phyloP scores from a whole-genome alignment of 2,113 vertebrate genomes.

The Mobula hypostoma region DNA sequence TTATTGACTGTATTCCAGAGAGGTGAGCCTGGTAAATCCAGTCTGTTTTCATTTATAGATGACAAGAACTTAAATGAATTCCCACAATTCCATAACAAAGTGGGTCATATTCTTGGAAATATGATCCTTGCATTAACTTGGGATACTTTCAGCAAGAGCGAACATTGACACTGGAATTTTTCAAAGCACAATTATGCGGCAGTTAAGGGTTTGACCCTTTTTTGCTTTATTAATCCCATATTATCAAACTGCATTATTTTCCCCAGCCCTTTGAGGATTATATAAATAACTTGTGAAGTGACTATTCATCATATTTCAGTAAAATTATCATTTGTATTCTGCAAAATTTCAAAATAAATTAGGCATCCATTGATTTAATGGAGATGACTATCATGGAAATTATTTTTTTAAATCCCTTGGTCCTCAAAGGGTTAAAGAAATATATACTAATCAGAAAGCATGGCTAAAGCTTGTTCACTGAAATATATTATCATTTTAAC shows the following conservation, averaged over 20 bases:
- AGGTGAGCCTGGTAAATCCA: neutral
- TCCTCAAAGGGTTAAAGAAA: constrained; percentile 30
- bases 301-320: neutral
- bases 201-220: constrained; percentile 4
- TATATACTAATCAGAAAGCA: neutral
- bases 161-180: neutral
- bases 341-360: neutral
- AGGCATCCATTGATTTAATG: neutral
- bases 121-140: neutral
- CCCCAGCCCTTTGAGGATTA: constrained; percentile 31
- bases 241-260: neutral
- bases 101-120: neutral
- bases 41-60: neutral
- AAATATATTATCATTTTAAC: neutral
- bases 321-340: neutral
- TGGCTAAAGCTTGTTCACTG: neutral
- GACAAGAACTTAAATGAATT: neutral
- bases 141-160: neutral
- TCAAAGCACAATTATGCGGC: constrained; percentile 17
- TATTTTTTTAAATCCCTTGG: neutral
- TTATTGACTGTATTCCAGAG: neutral
- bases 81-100: neutral
- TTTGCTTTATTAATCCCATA: constrained; percentile 24
- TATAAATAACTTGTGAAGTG: neutral
- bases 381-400: neutral